Percentiles rank a stretch among this genome's conserved stretches.
These are phyloP conservation scores for Meloidogyne chitwoodi DNA, from an alignment of 1,140 invertebrate genomes.

Conservation along the genomic window DNA sequence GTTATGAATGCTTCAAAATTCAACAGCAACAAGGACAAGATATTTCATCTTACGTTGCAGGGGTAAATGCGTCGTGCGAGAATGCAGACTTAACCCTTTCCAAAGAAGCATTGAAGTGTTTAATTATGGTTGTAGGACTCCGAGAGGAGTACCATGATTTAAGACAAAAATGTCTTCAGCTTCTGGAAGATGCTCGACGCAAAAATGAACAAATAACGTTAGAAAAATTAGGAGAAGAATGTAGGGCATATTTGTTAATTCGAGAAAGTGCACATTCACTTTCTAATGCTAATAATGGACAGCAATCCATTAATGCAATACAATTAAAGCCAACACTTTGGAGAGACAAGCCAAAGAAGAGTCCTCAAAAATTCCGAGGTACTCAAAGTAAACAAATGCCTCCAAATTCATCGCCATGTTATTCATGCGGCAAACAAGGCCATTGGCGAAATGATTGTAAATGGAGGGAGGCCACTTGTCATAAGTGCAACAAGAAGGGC, in stretches of 20 bases:
- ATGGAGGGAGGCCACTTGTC: no score
- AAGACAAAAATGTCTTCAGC: background rate
- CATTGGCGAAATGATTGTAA: no score
- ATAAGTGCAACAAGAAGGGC: no score
- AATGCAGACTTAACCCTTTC: background rate
- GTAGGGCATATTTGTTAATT: background rate
- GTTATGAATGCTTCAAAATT: conserved; percentile 10
- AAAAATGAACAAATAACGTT: conserved; percentile 1
- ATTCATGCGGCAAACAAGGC: no score
- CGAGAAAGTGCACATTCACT: background rate
- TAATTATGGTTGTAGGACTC: conserved; percentile 4
- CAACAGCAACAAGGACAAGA: background rate
- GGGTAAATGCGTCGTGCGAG: conserved; percentile 19
- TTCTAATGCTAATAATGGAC: background rate
- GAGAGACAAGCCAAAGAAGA: background rate
- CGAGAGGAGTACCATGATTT: conserved; percentile 1
- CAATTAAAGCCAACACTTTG: background rate
- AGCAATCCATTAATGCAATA: background rate
- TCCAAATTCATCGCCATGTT: no score
- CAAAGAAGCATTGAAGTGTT: conserved; percentile 1
- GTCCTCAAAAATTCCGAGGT: no score
- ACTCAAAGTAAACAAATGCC: no score
- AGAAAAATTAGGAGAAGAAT: conserved; percentile 9
- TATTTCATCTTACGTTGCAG: background rate
- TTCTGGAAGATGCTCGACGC: background rate